phyloP scores from a whole-genome alignment of 2,113 vertebrate species.

The Gobio gobio region DNA sequence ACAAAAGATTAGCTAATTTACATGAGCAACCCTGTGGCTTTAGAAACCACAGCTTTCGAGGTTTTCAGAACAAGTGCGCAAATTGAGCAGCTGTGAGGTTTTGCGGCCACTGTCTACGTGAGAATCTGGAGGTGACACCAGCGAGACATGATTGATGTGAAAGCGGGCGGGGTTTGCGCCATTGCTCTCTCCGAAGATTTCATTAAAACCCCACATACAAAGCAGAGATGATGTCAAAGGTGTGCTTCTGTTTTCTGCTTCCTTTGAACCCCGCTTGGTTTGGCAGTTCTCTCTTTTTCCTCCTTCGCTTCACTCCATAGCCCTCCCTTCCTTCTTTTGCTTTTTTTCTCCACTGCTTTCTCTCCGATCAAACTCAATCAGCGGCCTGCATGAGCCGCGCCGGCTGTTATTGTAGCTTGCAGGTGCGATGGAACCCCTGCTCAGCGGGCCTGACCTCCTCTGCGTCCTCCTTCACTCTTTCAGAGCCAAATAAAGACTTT shows the following conservation, averaged over 20 bases:
- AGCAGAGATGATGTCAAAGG: constrained; percentile 11
- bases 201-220: constrained; percentile 21
- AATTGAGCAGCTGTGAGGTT: constrained; percentile 31
- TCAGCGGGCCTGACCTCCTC: constrained; percentile 21
- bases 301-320: constrained; percentile 16
- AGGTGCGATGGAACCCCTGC: constrained; percentile 34
- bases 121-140: background rate
- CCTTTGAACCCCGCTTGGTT: background rate
- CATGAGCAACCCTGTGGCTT: constrained; percentile 24
- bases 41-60: background rate
- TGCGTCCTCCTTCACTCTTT: background rate
- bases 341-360: background rate
- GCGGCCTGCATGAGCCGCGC: constrained; percentile 27
- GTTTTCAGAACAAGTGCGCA: constrained; percentile 28
- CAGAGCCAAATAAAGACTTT: constrained; percentile 36
- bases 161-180: background rate
- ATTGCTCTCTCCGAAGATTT: constrained; percentile 3
- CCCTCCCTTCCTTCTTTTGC: constrained; percentile 21
- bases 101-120: background rate
- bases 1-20: constrained; percentile 40
- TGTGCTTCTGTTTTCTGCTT: background rate
- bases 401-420: constrained; percentile 16
- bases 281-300: constrained; percentile 1
- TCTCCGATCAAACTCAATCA: constrained; percentile 49
- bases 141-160: constrained; percentile 13